Evolutionary conservation across 2,888 invertebrate genomes (phyloP).

Genomic region (Lobophora halterata): DNA sequence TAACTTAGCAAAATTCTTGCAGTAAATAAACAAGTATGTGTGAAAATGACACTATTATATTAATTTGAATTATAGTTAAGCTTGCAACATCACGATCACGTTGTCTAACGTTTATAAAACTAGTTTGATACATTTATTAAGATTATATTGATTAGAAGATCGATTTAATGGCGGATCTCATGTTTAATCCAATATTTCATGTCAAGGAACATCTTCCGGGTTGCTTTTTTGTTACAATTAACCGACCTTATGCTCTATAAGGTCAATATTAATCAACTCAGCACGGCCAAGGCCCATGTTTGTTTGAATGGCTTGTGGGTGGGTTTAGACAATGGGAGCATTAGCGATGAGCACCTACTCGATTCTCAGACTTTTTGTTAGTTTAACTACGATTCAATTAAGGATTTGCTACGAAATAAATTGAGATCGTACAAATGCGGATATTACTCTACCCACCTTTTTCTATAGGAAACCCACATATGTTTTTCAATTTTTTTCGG

Average conservation of each 20-base stretch:
- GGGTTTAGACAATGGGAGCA: constrained; percentile 35
- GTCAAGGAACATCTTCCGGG: constrained; percentile 58
- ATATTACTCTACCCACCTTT: neutral
- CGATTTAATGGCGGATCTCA: constrained; percentile 51
- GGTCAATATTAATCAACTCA: constrained; percentile 56
- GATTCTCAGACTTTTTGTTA: constrained; percentile 11
- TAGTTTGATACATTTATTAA: too few species aligned
- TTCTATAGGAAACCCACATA: neutral
- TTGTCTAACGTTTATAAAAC: too few species aligned
- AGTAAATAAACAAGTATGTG: constrained; percentile 12
- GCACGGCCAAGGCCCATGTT: constrained; percentile 49
- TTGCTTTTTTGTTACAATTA: constrained; percentile 57
- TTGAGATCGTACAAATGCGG: neutral
- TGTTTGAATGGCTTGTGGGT: constrained; percentile 26
- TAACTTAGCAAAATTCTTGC: constrained; percentile 6
- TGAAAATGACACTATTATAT: too few species aligned
- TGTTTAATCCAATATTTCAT: constrained; percentile 51
- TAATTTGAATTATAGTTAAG: too few species aligned
- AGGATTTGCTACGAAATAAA: constrained; percentile 6
- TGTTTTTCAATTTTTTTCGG: neutral
- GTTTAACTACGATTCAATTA: constrained; percentile 1
- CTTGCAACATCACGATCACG: too few species aligned
- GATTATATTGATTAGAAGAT: constrained; percentile 28
- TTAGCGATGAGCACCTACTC: constrained; percentile 36
- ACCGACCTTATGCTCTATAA: constrained; percentile 51